Base-by-base conservation (phyloP, 2,888 invertebrate species). In the Gymnosoma rotundatum region DNA sequence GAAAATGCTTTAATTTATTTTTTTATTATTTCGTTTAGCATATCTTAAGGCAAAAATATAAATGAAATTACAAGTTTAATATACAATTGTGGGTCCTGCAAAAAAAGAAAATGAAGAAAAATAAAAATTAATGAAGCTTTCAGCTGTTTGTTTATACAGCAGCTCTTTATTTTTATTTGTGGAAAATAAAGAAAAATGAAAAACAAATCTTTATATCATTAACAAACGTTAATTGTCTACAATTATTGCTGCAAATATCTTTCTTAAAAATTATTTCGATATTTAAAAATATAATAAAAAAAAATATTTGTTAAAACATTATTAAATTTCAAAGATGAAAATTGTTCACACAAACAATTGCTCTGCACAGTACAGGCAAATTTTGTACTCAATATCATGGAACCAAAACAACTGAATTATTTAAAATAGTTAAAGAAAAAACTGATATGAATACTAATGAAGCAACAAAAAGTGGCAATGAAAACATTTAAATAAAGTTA, bases 1-100 rank as follows among this genome's bases (percentile, higher is more conserved):
- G 32, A 56, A 72, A 74, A 64, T 81, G 32, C 56, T 75, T 69
- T 70, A 75, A 75, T 75, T 75, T 32, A 6, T 61, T 8, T 80
- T 74, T 66, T 66, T 64, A 21, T 42, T 45, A 50, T 72, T 58
- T 58, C 25, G 21, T 45, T 52, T 48, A 48, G 67, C 63, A 81
- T 70, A 70, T 20, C 81, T 75, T 81, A 14, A 81, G 81, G 81
- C 81, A 38, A 25, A 64, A 14, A 5, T 9, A 42, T 50, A 56
- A 16, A 54, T 50, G 4, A 32, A 75, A 70, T 70, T 70, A 42
- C 10, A 42, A 6, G 54, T 48, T 54, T 21, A 42, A 61, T 7
- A n/a, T 2, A 25, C 5, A 4, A 16, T 0, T 7, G 16, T 6
- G 16, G 48, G 48, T 48, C 7, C 7, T n/a, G n/a, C 14, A 48